phyloP scores from a whole-genome alignment of 1,140 invertebrate species.

The Pteromalus puparum region DNA sequence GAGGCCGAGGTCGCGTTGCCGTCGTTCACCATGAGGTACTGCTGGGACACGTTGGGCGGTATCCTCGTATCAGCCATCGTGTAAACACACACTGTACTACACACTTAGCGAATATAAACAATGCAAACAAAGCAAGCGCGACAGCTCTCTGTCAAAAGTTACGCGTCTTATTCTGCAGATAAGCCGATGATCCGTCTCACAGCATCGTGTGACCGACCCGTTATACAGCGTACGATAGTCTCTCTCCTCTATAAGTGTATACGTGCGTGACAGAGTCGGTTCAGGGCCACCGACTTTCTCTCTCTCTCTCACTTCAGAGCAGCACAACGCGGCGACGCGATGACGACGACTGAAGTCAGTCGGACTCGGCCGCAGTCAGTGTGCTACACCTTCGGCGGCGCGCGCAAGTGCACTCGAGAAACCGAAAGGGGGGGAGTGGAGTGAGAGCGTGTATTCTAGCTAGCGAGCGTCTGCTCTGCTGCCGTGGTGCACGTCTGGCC shows the following conservation, averaged over 20 bases:
- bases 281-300: neutral
- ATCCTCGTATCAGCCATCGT: constrained; percentile 65
- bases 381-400: neutral
- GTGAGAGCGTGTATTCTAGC: neutral
- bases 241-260: neutral
- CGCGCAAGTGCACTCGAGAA: neutral
- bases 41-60: constrained; percentile 77
- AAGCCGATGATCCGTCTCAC: neutral
- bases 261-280: neutral
- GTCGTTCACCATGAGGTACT: constrained; percentile 76
- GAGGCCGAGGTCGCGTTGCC: constrained; percentile 54
- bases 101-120: neutral
- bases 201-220: neutral
- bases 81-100: neutral
- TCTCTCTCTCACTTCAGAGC: neutral
- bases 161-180: neutral
- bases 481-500: neutral
- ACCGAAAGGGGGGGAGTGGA: neutral
- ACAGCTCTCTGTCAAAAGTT: neutral
- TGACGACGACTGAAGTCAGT: neutral
- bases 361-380: neutral
- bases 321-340: neutral
- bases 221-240: neutral
- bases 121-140: neutral
- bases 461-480: neutral